A percentile compares a stretch with the other conserved stretches of the same genome.
phyloP scores from a whole-genome alignment of 2,113 vertebrate species.

The Acrocephalus arundinaceus region DNA sequence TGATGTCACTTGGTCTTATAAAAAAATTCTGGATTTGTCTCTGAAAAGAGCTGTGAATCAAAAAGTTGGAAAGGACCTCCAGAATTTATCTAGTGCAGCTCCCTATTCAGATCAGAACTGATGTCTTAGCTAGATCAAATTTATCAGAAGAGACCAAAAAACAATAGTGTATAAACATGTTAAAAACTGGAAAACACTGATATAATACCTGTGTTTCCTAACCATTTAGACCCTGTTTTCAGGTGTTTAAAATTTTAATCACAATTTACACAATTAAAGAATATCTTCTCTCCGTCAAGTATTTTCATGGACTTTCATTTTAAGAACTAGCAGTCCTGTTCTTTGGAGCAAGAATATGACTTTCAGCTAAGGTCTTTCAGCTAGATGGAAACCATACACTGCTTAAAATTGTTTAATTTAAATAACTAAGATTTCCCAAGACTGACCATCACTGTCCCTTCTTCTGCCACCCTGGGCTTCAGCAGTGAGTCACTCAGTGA shows the following conservation, averaged over 20 bases:
- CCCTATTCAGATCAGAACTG: not conserved
- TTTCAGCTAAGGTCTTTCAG: not conserved
- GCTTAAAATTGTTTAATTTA: not conserved
- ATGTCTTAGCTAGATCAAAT: not conserved
- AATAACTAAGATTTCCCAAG: not conserved
- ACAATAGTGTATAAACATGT: not conserved
- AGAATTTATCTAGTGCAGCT: not conserved
- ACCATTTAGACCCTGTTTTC: not conserved
- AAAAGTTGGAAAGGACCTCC: not conserved
- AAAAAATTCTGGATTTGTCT: not conserved
- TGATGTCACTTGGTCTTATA: not conserved
- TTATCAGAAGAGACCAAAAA: not conserved
- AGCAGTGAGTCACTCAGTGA: not conserved
- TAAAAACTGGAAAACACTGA: not conserved
- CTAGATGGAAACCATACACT: not conserved
- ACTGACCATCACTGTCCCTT: not conserved
- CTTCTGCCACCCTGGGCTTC: not conserved
- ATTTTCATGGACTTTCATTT: not conserved
- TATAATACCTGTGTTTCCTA: not conserved
- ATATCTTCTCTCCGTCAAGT: not conserved
- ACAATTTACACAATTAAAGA: not conserved
- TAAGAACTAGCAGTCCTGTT: not conserved
- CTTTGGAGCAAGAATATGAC: not conserved
- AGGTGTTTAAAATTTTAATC: not conserved
- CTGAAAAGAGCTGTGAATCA: fast-evolving